Percentiles rank a stretch among this genome's conserved stretches.
Evolutionary conservation across 2,888 invertebrate genomes (phyloP).

Genomic region (Rhodophaea formosa): DNA sequence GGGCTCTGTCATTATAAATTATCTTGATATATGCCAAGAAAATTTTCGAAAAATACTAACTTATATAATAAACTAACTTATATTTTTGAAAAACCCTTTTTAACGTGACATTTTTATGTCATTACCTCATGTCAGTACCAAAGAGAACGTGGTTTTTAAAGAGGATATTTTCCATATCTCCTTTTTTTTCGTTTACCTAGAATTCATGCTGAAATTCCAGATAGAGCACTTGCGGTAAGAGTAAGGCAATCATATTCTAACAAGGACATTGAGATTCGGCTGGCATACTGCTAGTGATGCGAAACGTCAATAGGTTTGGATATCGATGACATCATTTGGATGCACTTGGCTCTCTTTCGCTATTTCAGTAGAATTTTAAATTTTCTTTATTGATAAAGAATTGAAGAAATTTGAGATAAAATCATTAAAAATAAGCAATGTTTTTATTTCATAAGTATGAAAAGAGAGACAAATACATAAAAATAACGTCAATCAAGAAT

Average conservation of each 20-base stretch:
- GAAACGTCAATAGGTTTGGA: not conserved
- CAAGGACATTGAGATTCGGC: slow-evolving; percentile 5
- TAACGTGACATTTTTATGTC: too few species aligned
- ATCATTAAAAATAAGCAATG: not conserved
- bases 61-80: too few species aligned
- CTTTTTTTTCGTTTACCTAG: not conserved
- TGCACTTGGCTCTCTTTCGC: not conserved
- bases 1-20: too few species aligned
- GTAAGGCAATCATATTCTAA: slow-evolving; percentile 13
- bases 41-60: too few species aligned
- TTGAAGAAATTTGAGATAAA: not conserved
- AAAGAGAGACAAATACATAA: too few species aligned
- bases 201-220: not conserved
- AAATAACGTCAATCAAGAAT: too few species aligned
- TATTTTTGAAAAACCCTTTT: too few species aligned
- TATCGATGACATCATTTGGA: slow-evolving; percentile 5
- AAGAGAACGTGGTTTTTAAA: too few species aligned
- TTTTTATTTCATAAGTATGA: too few species aligned
- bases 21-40: too few species aligned
- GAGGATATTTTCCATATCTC: not conserved
- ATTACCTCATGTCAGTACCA: too few species aligned
- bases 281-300: slow-evolving; percentile 6
- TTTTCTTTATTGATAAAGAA: not conserved
- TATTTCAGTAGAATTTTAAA: not conserved
- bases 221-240: slow-evolving; percentile 4